Evolutionary conservation across 2,797 vertebrate species (phyloP).

Genomic region (Hirundo rustica): DNA sequence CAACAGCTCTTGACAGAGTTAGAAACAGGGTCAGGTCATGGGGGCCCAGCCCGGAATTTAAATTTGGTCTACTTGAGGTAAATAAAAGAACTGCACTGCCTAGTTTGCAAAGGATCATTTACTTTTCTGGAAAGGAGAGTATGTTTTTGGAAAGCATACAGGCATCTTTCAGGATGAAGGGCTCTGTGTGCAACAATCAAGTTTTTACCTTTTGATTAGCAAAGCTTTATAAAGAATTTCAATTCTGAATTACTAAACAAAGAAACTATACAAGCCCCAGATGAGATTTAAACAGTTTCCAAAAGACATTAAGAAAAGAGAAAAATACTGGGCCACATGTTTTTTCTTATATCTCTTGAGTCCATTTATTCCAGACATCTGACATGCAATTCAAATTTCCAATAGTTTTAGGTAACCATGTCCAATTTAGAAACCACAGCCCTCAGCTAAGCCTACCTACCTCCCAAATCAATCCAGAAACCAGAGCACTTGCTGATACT

Average conservation of each 20-base stretch:
- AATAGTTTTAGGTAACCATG: constrained; percentile 74
- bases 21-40: neutral
- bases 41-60: neutral
- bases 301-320: constrained; percentile 49
- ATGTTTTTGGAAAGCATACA: constrained; percentile 41
- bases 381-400: constrained; percentile 72
- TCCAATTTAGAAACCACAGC: constrained; percentile 74
- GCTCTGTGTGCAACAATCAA: constrained; percentile 8
- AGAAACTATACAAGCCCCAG: constrained; percentile 58
- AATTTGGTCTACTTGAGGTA: neutral
- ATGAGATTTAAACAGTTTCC: constrained; percentile 64
- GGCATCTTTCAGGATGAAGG: constrained; percentile 31
- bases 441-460: constrained; percentile 60
- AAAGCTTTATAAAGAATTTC: constrained; percentile 61
- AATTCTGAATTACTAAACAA: constrained; percentile 59
- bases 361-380: constrained; percentile 74
- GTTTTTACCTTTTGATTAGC: constrained; percentile 65
- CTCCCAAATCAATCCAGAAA: constrained; percentile 33
- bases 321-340: constrained; percentile 58
- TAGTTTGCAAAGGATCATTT: constrained; percentile 39
- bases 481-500: constrained; percentile 49
- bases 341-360: constrained; percentile 69
- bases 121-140: constrained; percentile 4
- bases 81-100: constrained; percentile 1
- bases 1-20: neutral